Evolutionary conservation across 2,113 vertebrate genomes (phyloP).

Genomic region (Sebastes fasciatus): DNA sequence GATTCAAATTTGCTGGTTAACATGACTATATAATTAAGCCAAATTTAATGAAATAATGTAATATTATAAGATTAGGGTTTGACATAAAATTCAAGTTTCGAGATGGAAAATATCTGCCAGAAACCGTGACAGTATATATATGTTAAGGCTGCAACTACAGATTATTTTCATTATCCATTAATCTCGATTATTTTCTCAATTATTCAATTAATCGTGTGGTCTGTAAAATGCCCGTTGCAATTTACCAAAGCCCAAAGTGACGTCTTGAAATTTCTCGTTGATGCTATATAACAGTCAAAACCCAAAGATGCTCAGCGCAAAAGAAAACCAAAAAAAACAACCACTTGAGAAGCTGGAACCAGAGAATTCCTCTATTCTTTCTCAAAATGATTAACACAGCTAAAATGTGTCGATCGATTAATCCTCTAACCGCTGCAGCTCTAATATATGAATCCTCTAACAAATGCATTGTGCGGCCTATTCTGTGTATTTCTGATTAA

Average conservation of each 20-base stretch:
- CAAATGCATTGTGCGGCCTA: neutral
- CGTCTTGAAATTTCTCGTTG: neutral
- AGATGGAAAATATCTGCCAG: neutral
- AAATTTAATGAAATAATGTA: neutral
- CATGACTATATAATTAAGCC: neutral
- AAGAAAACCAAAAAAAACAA: neutral
- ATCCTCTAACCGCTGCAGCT: neutral
- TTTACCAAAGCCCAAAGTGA: neutral
- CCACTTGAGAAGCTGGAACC: neutral
- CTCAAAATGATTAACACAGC: neutral
- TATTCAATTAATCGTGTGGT: neutral
- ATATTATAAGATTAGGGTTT: neutral
- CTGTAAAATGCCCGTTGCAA: neutral
- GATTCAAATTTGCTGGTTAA: neutral
- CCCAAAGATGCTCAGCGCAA: neutral
- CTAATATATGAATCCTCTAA: neutral
- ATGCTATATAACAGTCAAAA: neutral
- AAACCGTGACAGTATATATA: neutral
- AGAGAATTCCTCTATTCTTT: neutral
- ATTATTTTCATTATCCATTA: neutral
- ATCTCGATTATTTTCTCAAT: neutral
- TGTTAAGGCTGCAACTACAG: neutral
- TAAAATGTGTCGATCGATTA: neutral
- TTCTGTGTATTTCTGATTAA: conserved; percentile 12
- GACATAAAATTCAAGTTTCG: neutral